Percentiles rank a stretch among this genome's conserved stretches.
phyloP scores from a whole-genome alignment of 2,113 vertebrate species.

The Hymenochirus boettgeri region DNA sequence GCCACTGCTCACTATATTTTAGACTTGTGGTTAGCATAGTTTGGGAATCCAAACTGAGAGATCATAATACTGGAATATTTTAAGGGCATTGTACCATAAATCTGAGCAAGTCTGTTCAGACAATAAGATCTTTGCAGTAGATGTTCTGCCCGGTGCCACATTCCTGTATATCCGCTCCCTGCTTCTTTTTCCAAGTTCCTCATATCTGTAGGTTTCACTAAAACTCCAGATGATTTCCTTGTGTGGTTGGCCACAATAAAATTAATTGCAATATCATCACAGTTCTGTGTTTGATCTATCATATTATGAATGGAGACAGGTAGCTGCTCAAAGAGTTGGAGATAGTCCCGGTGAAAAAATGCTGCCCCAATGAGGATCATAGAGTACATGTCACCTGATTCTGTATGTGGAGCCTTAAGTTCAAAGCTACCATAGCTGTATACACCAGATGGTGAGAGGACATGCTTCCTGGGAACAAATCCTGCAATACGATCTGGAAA shows the following conservation, averaged over 20 bases:
- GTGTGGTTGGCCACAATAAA: slow-evolving; percentile 72
- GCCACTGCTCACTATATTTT: slow-evolving; percentile 58
- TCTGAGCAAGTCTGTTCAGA: slow-evolving; percentile 77
- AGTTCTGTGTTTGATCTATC: slow-evolving; percentile 90
- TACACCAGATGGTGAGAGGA: slow-evolving; percentile 71
- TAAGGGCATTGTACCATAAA: slow-evolving; percentile 85
- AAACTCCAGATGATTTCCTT: slow-evolving; percentile 74
- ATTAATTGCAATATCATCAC: slow-evolving; percentile 91
- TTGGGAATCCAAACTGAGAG: slow-evolving; percentile 91
- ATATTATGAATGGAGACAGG: slow-evolving; percentile 68
- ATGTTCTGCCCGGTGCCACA: slow-evolving; percentile 92
- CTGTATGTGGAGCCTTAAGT: slow-evolving; percentile 70
- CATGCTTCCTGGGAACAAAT: slow-evolving; percentile 91
- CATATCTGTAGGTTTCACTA: slow-evolving; percentile 87
- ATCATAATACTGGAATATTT: slow-evolving; percentile 90
- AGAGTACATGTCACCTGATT: slow-evolving; percentile 84
- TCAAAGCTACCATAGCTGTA: slow-evolving; percentile 91
- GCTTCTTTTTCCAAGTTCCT: slow-evolving; percentile 86
- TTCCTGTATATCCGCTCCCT: slow-evolving; percentile 79
- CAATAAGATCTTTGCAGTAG: slow-evolving; percentile 89
- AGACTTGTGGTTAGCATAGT: slow-evolving; percentile 87
- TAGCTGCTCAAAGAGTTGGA: slow-evolving; percentile 81
- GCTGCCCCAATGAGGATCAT: slow-evolving; percentile 91
- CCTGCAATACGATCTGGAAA: slow-evolving; percentile 91
- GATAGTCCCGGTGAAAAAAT: slow-evolving; percentile 79